Base-by-base conservation (phyloP, 2,113 vertebrate species). In the Rhizomys pruinosus region DNA sequence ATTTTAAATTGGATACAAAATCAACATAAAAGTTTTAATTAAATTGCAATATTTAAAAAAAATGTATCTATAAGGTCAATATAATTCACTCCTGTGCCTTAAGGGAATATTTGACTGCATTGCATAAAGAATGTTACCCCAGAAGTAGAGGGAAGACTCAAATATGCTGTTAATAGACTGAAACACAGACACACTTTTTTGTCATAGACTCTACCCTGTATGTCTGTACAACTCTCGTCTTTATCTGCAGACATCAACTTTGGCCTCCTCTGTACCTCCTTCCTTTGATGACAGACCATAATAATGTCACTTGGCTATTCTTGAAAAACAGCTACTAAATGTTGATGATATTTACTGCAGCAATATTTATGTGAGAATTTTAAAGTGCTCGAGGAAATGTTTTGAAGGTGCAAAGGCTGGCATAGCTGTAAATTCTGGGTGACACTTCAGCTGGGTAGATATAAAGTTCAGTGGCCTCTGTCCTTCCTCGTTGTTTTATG, bases 331-430 rank as follows among this genome's bases (percentile, higher is more conserved):
- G 92, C 97, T 97, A 96, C 96, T 97, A 97, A 96, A 97, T 96
- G 95, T 86, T 97, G 97, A 95, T 97, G 95, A 91, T 97, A n/a
- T n/a, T n/a, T n/a, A n/a, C n/a, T n/a, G n/a, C n/a, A 97, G 94
- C 91, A 97, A 97, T 97, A 98, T 98, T 98, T 98, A 97, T 98
- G 97, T 97, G 97, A 97, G 97, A 97, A 97, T 97, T 97, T 95
- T 92, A 92, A 97, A 97, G 97, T 97, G 97, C 96, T 98, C 97
- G 94, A 90, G 93, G 91, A 98, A 97, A 97, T 96, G 95, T 96
- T 98, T 98, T 95, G 93, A 97, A 97, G 96, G 96, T 97, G 90
- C 94, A 97, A 97, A 97, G 94, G 92, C 92, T 90, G 93, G 96
- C 93, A 96, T 94, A 97, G 80, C 97, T 93, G 68, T 98, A 98